phyloP scores from a whole-genome alignment of 2,888 invertebrate genomes.

The Odontocerum albicorne region DNA sequence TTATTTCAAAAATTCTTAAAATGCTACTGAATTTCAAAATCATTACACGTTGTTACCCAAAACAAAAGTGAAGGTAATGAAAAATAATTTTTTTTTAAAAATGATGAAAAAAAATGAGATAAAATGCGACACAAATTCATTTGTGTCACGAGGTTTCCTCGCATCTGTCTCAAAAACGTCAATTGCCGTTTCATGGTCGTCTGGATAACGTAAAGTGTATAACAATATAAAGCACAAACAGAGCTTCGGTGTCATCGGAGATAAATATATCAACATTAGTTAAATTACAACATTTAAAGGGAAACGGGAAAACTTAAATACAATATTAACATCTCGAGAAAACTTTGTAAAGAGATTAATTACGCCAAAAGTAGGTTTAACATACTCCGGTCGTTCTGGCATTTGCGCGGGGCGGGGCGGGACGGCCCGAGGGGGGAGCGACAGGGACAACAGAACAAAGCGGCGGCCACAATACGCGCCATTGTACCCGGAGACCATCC shows the following conservation, averaged over 20 bases:
- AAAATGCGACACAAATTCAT: too few species aligned
- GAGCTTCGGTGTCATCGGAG: slow-evolving; percentile 15
- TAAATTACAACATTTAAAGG: slow-evolving; percentile 27
- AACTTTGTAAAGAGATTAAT: slow-evolving; percentile 35
- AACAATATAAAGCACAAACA: too few species aligned
- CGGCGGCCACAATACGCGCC: slow-evolving; percentile 35
- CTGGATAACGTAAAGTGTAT: too few species aligned
- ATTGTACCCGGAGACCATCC: slow-evolving; percentile 47
- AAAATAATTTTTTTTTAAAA: too few species aligned
- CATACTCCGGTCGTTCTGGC: slow-evolving; percentile 16
- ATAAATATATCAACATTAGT: slow-evolving; percentile 26
- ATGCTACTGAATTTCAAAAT: too few species aligned
- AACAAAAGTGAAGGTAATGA: too few species aligned
- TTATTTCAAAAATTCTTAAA: too few species aligned
- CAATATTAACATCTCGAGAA: slow-evolving; percentile 30
- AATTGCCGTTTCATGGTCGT: too few species aligned
- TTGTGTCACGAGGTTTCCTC: too few species aligned
- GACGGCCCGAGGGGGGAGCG: slow-evolving; percentile 3
- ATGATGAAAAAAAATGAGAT: too few species aligned
- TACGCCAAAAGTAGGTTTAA: slow-evolving; percentile 31
- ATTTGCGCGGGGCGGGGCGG: not conserved
- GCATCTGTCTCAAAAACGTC: too few species aligned
- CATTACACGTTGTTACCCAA: too few species aligned
- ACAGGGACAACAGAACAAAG: slow-evolving; percentile 32
- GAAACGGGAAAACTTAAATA: slow-evolving; percentile 29